These are phyloP conservation scores for Meriones unguiculatus DNA, from an alignment of 2,113 vertebrate species.

Conservation along the genomic window DNA sequence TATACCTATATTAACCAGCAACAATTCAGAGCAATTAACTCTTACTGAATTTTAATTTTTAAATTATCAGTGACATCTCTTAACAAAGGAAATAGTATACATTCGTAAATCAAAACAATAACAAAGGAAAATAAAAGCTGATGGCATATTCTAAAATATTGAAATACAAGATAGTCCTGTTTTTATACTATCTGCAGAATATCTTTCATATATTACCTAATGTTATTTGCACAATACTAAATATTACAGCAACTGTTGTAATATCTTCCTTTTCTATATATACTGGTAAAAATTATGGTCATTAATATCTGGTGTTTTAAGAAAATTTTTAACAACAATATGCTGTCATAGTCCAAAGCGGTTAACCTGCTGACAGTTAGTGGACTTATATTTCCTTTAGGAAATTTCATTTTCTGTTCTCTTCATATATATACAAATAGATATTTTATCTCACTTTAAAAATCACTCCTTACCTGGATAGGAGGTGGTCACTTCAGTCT, in stretches of 20 bases:
- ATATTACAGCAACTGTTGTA: neutral
- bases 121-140: neutral
- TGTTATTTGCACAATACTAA: neutral
- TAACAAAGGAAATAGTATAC: neutral
- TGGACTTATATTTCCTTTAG: too few species aligned
- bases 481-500: neutral
- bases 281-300: neutral
- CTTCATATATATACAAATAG: neutral
- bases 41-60: neutral
- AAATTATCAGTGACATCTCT: neutral
- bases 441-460: neutral
- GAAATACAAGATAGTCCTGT: neutral
- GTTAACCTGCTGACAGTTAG: neutral
- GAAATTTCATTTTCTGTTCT: neutral
- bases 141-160: neutral
- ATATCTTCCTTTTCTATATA: neutral
- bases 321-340: neutral
- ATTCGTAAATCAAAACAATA: neutral
- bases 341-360: rapidly evolving
- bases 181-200: neutral
- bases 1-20: slow-evolving; percentile 37
- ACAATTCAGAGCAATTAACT: neutral
- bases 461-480: neutral
- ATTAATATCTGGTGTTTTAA: neutral
- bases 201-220: neutral